Evolutionary conservation across 2,888 invertebrate species (phyloP).

Genomic region (Ischnus inquisitorius): DNA sequence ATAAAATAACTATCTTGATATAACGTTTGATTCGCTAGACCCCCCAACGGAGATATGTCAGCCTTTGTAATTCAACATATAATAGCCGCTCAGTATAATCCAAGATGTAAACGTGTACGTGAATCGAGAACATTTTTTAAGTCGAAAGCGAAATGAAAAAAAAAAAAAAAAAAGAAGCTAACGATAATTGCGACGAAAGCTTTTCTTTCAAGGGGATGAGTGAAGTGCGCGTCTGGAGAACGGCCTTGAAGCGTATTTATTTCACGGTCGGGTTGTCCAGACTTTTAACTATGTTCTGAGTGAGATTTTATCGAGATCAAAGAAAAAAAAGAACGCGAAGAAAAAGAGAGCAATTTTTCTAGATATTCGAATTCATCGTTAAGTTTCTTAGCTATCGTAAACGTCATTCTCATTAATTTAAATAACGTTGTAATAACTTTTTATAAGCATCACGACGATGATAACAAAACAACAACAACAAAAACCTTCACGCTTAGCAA

Average conservation of each 20-base stretch:
- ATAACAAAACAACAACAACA: slow-evolving; percentile 45
- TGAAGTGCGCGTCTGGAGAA: slow-evolving; percentile 22
- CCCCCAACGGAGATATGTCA: slow-evolving; percentile 49
- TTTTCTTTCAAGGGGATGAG: background rate
- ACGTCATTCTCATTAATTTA: slow-evolving; percentile 70
- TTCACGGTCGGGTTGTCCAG: slow-evolving; percentile 38
- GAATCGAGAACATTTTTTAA: slow-evolving; percentile 25
- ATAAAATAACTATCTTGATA: slow-evolving; percentile 60
- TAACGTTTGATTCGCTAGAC: slow-evolving; percentile 65
- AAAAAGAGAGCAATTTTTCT: slow-evolving; percentile 52
- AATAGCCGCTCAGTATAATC: slow-evolving; percentile 65
- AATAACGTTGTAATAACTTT: slow-evolving; percentile 61
- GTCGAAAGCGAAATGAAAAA: slow-evolving; percentile 39
- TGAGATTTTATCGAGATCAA: slow-evolving; percentile 54
- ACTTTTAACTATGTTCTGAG: slow-evolving; percentile 28
- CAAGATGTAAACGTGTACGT: slow-evolving; percentile 62
- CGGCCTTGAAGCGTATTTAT: slow-evolving; percentile 40
- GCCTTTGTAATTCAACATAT: slow-evolving; percentile 64
- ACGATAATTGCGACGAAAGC: slow-evolving; percentile 59
- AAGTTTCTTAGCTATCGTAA: slow-evolving; percentile 73
- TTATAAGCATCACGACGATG: slow-evolving; percentile 62
- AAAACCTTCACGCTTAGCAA: slow-evolving; percentile 59
- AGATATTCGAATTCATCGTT: slow-evolving; percentile 68
- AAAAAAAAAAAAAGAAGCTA: slow-evolving; percentile 46
- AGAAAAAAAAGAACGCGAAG: slow-evolving; percentile 42